Evolutionary conservation across 2,113 vertebrate genomes (phyloP), one percentile per base, ranked within the genome.

Genomic region (Nicator chloris): DNA sequence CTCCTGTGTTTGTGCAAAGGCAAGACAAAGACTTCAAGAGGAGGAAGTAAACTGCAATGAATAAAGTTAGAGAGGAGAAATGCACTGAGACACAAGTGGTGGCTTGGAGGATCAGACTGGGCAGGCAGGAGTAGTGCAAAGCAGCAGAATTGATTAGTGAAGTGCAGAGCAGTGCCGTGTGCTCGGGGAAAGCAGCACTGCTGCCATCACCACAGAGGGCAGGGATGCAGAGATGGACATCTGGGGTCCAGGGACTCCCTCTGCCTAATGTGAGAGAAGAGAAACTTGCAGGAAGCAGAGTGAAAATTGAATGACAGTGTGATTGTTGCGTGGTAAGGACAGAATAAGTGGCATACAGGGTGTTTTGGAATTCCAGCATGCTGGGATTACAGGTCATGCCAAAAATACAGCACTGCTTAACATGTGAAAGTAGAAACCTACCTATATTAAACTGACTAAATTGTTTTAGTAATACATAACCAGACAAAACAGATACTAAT

Each of bases 261-360:
- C 79, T 30, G 3, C 37, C 60, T n/a, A 4, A 19, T 5, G 16
- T 3, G 59, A 80, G 49, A 82, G 47, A 39, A 53, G n/a, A 51
- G 64, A 28, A 64, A 14, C 24, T 51, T 37, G 23, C 39, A 71
- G 79, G 30, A 54, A 53, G 70, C 30, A 12, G 13, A 61, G 35
- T 6, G n/a, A 31, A 68, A 57, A 53, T 9, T 0, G 0, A 70
- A 45, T 0, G 7, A 8, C 5, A 8, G 23, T 0, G 0, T 15
- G 21, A 49, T 6, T 63, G 78, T 27, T 17, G 30, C 17, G 20
- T 11, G 10, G 37, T n/a, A 35, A 70, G 65, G 88, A 51, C 15
- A 28, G 50, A 56, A 18, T 13, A 39, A 80, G 17, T 28, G 40
- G 17, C 13, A 13, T 4, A 33, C 4, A 17, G 15, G 23, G 22